These are phyloP conservation scores for Dicranocentrus wangi DNA, from an alignment of 2,888 invertebrate genomes.

Conservation along the genomic window DNA sequence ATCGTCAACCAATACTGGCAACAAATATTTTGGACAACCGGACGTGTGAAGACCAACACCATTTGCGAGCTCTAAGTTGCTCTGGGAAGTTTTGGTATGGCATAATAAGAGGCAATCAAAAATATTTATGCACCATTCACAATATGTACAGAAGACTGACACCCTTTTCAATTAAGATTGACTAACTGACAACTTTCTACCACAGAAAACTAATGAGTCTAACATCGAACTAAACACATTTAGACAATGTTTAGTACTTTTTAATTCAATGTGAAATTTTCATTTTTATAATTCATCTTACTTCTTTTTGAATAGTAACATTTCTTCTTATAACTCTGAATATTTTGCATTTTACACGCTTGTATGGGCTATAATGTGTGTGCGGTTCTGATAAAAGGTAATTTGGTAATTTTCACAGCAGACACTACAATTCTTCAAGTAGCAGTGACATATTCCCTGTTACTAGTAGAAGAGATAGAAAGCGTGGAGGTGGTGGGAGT, in stretches of 20 bases:
- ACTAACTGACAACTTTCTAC: conserved; percentile 30
- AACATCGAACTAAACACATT: too few species aligned
- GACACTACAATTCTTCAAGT: conserved; percentile 58
- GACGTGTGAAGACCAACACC: conserved; percentile 19
- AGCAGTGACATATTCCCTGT: conserved; percentile 72
- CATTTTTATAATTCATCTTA: too few species aligned
- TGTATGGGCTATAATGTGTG: too few species aligned
- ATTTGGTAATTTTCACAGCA: too few species aligned
- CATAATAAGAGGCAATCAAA: conserved; percentile 5
- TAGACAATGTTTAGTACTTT: too few species aligned
- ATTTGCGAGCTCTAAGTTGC: conserved; percentile 23
- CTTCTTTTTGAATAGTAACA: too few species aligned
- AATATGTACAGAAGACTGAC: conserved; percentile 10
- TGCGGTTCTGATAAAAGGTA: too few species aligned
- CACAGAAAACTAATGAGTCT: neutral
- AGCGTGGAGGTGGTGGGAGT: conserved; percentile 60
- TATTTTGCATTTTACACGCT: too few species aligned
- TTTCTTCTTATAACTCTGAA: too few species aligned
- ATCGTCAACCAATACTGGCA: too few species aligned
- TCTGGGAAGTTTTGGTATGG: conserved; percentile 39
- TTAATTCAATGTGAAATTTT: too few species aligned
- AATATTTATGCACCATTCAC: conserved; percentile 18
- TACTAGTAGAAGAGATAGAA: conserved; percentile 63
- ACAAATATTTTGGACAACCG: neutral
- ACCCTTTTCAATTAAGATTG: neutral